Evolutionary conservation across 2,113 vertebrate species (phyloP).

Genomic region (Vidua chalybeata): DNA sequence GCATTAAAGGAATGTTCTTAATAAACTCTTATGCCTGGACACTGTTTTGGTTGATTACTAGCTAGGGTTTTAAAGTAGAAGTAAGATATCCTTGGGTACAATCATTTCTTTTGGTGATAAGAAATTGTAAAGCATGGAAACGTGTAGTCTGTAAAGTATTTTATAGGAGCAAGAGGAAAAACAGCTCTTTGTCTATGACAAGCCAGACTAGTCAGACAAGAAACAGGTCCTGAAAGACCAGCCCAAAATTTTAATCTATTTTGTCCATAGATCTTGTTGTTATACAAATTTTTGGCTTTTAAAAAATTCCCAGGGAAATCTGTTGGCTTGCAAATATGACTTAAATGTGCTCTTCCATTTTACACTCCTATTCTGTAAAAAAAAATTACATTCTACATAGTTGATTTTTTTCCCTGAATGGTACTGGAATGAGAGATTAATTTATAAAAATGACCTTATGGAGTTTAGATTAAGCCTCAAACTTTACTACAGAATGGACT

Average conservation of each 20-base stretch:
- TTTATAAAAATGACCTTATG: not conserved
- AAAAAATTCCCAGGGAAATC: not conserved
- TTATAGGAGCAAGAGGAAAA: not conserved
- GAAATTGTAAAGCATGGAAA: not conserved
- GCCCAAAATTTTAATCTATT: not conserved
- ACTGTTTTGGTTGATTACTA: not conserved
- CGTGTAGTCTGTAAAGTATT: not conserved
- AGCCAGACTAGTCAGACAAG: not conserved
- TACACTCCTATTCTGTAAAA: not conserved
- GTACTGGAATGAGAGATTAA: not conserved
- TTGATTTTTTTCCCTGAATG: not conserved
- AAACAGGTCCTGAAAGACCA: constrained; percentile 2
- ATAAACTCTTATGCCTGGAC: not conserved
- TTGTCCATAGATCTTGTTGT: not conserved
- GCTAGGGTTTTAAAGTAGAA: not conserved
- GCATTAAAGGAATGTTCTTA: not conserved
- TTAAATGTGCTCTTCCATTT: not conserved
- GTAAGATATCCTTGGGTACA: not conserved
- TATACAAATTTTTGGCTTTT: not conserved
- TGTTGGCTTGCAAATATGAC: not conserved
- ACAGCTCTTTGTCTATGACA: not conserved
- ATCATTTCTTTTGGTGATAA: not conserved
- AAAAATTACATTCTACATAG: not conserved
- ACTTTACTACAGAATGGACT: constrained; percentile 12
- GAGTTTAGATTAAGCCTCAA: constrained; percentile 4